Evolutionary conservation across 2,797 vertebrate species (phyloP).

Genomic region (Gymnodraco acuticeps): DNA sequence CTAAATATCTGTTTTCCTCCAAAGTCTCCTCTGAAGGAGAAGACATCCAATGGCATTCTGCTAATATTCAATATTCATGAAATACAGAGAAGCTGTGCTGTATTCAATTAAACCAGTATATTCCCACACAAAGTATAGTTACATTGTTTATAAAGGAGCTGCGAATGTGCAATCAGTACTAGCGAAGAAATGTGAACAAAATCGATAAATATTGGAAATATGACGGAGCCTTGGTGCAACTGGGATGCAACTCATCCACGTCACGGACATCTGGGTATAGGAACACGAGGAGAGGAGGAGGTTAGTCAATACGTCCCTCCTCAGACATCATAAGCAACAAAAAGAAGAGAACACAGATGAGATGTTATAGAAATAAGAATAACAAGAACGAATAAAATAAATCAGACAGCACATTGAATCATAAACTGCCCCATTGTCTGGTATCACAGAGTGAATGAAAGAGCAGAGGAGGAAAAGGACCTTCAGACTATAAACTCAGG

Average conservation of each 20-base stretch:
- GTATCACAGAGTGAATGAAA: constrained; percentile 17
- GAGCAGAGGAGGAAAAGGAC: constrained; percentile 1
- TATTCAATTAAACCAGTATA: not conserved
- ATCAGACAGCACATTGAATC: constrained; percentile 11
- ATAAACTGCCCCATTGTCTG: not conserved
- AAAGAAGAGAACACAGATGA: constrained; percentile 2
- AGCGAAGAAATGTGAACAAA: not conserved
- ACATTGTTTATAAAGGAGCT: not conserved
- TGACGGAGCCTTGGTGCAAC: not conserved
- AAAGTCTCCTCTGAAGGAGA: constrained; percentile 1
- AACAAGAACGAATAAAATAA: constrained; percentile 12
- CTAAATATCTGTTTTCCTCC: not conserved
- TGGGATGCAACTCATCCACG: not conserved
- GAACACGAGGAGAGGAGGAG: not conserved
- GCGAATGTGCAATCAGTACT: not conserved
- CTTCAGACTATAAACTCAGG: constrained; percentile 21
- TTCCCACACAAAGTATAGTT: not conserved
- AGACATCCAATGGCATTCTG: not conserved
- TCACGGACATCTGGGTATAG: constrained; percentile 6
- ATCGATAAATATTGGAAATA: not conserved
- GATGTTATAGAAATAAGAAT: constrained; percentile 13
- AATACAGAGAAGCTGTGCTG: not conserved
- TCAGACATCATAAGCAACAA: not conserved
- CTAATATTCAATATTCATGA: not conserved
- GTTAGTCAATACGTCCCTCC: not conserved